These are phyloP conservation scores for Halcyon leucocephala DNA, from an alignment of 2,797 vertebrate species.

Conservation along the genomic window DNA sequence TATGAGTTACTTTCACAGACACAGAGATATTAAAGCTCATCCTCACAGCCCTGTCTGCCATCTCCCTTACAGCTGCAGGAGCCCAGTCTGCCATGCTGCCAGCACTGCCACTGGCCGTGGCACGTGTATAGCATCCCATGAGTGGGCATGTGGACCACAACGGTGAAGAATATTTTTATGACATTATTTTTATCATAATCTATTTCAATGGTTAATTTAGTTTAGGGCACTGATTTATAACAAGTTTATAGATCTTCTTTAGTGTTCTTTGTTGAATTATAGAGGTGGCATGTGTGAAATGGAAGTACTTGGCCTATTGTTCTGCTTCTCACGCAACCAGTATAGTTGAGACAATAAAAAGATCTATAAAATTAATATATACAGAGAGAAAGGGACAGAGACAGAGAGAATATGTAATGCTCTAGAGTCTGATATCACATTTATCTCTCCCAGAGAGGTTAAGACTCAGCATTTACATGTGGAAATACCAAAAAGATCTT, in stretches of 20 bases:
- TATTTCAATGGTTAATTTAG: constrained; percentile 82
- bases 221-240: constrained; percentile 81
- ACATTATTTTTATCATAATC: constrained; percentile 82
- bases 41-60: not conserved
- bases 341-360: constrained; percentile 84
- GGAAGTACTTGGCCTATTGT: constrained; percentile 83
- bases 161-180: constrained; percentile 81
- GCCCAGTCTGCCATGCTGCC: not conserved
- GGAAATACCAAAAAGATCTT: constrained; percentile 59
- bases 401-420: constrained; percentile 77
- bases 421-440: constrained; percentile 71
- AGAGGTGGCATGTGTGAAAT: constrained; percentile 82
- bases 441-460: constrained; percentile 76
- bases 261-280: constrained; percentile 82
- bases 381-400: constrained; percentile 79
- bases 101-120: not conserved
- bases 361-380: constrained; percentile 87
- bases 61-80: not conserved
- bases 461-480: constrained; percentile 69
- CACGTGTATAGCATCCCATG: rapidly evolving
- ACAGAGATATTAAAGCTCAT: constrained; percentile 25
- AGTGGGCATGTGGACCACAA: not conserved
- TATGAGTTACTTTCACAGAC: constrained; percentile 60
- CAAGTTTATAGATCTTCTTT: constrained; percentile 83
- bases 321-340: constrained; percentile 82